These are phyloP conservation scores for Cantharis nigra DNA, from an alignment of 2,888 invertebrate species.

Conservation along the genomic window DNA sequence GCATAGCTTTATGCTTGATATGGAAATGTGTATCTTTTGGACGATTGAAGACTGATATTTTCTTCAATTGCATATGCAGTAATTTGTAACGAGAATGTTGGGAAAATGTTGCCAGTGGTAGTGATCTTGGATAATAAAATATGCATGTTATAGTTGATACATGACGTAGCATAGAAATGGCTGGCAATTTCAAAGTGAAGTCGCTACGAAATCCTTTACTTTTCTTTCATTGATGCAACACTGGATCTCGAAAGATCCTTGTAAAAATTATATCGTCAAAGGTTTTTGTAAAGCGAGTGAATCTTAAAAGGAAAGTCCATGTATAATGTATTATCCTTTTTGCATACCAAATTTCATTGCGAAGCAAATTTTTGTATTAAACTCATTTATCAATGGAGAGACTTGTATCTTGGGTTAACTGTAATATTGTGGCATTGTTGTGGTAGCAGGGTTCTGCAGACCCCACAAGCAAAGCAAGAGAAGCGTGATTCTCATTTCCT, in stretches of 20 bases:
- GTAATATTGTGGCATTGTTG: constrained; percentile 18
- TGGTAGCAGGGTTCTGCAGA: constrained; percentile 6
- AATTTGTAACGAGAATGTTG: constrained; percentile 19
- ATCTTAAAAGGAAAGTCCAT: constrained; percentile 21
- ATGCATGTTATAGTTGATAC: constrained; percentile 24
- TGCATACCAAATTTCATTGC: constrained; percentile 23
- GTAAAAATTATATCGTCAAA: constrained; percentile 24
- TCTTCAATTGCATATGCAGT: constrained; percentile 6
- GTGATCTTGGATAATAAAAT: constrained; percentile 19
- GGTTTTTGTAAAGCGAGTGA: constrained; percentile 6
- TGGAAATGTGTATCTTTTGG: constrained; percentile 6
- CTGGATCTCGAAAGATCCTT: constrained; percentile 10
- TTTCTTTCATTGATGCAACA: constrained; percentile 10
- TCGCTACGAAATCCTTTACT: not conserved
- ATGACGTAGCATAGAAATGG: constrained; percentile 17
- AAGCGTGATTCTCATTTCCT: constrained; percentile 32
- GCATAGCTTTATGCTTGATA: constrained; percentile 6
- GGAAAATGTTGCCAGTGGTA: constrained; percentile 9
- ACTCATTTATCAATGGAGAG: constrained; percentile 20
- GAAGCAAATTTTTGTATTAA: constrained; percentile 29
- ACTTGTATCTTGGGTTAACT: constrained; percentile 12
- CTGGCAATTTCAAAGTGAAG: constrained; percentile 10
- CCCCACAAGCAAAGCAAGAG: constrained; percentile 7
- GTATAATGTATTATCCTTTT: constrained; percentile 28
- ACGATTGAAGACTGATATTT: constrained; percentile 7